Percentiles rank a stretch among this genome's conserved stretches.
Conservation (phyloP, 2,797 vertebrate genomes). For the Tokudaia tokunoshimensis region DNA sequence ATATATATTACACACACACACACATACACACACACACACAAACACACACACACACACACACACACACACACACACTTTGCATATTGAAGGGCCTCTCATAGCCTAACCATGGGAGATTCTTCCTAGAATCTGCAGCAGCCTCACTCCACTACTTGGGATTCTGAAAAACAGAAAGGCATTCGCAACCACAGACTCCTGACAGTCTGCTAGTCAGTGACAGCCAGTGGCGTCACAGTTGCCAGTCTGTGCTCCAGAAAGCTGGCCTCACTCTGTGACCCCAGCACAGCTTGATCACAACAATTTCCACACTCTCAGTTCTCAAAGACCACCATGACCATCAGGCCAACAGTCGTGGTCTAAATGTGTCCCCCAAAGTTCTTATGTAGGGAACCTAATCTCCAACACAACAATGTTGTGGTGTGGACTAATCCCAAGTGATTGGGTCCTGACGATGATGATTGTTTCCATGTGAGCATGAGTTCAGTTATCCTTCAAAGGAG, state of each 20-base stretch:
- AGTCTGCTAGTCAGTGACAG: neutral
- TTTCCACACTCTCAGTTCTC: accelerated
- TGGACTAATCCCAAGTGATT: no score
- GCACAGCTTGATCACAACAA: accelerated
- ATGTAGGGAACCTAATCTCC: neutral
- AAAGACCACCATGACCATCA: no score
- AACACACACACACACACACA: no score
- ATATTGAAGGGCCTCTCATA: neutral
- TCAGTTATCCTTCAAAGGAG: neutral
- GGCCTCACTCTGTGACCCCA: neutral
- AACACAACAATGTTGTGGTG: neutral
- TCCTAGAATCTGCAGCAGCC: neutral
- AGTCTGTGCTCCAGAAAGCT: neutral
- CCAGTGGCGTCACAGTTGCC: neutral
- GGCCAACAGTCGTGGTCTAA: neutral
- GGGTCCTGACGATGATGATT: no score
- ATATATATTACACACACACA: no score
- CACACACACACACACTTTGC: neutral
- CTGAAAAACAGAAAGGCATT: neutral
- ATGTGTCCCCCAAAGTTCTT: neutral
- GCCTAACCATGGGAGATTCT: neutral
- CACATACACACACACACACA: no score
- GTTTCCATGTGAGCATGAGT: neutral
- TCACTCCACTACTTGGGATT: neutral
- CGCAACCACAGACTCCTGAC: neutral